Conservation (phyloP, 2,113 vertebrate genomes). For the pig (Sus scrofa) region T2T-Sscrofa CM000822.6:79610001-79610500, state of each 20-base stretch:
- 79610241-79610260: neutral
- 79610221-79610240: neutral
- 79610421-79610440: neutral
- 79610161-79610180: neutral
- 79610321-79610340: neutral
- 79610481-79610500: neutral
- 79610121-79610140: neutral
- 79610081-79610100: conserved; percentile 2
- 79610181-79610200: neutral
- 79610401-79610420: neutral
- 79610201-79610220: neutral
- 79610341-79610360: neutral
- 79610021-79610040: neutral
- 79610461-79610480: neutral
- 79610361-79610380: fast-evolving
- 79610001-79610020: neutral
- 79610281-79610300: neutral
- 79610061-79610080: neutral
- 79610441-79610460: neutral
- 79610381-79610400: neutral
- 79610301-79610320: neutral
- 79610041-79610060: neutral
- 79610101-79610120: neutral
- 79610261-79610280: neutral
- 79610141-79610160: neutral